Evolutionary conservation across 23 tunicate genomes (phyloP).

Genomic region (Ciona savignyi): DNA sequence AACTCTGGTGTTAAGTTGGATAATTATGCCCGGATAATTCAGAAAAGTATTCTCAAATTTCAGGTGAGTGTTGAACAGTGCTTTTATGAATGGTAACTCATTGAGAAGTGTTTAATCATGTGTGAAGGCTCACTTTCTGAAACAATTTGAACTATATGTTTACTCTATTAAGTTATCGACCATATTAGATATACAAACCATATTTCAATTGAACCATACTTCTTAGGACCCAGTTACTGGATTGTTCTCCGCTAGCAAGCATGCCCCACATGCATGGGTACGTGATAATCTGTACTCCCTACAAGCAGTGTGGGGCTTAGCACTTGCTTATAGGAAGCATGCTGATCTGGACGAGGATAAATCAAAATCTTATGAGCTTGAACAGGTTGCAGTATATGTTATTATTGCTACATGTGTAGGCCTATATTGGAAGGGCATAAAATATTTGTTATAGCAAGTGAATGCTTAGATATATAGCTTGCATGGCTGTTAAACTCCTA

Average conservation of each 20-base stretch:
- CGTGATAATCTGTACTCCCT: constrained; percentile 83
- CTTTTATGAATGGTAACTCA: no score
- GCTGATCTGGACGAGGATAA: constrained; percentile 95
- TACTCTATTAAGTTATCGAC: no score
- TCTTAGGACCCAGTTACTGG: constrained; percentile 91
- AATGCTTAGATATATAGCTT: no score
- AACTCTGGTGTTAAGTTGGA: constrained; percentile 91
- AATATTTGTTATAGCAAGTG: no score
- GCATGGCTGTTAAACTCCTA: no score
- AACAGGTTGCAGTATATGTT: constrained; percentile 76
- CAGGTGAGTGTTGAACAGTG: constrained; percentile 61
- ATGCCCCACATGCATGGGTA: constrained; percentile 91
- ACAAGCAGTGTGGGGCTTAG: constrained; percentile 94
- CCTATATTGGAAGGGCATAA: no score
- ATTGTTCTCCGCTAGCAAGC: constrained; percentile 76
- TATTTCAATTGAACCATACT: no score
- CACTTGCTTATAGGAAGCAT: constrained; percentile 84
- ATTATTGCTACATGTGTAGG: no score
- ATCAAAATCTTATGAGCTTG: constrained; percentile 81
- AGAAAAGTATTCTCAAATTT: constrained; percentile 63
- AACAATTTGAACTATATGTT: no score
- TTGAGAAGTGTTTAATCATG: no score
- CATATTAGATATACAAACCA: no score
- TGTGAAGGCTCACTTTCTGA: no score
- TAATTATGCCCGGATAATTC: constrained; percentile 69